Evolutionary conservation across 2,888 invertebrate species (phyloP).

Genomic region (Polymixis flavicincta): DNA sequence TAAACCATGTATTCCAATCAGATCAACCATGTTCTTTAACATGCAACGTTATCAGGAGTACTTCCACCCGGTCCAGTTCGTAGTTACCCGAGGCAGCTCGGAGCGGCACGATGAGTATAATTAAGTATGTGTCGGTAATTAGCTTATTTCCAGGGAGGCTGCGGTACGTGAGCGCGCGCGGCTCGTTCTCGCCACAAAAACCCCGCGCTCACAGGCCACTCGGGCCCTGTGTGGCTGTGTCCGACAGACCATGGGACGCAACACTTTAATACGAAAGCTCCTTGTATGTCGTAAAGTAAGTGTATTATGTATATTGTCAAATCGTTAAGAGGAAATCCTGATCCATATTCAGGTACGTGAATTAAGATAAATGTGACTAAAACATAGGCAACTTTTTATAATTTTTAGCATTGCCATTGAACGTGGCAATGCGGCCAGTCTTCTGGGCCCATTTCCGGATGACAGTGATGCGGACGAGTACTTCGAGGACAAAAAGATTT

Average conservation of each 20-base stretch:
- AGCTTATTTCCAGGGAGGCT: conserved; percentile 63
- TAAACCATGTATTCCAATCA: too few species aligned
- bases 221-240: neutral
- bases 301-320: neutral
- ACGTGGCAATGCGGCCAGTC: too few species aligned
- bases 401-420: too few species aligned
- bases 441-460: too few species aligned
- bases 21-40: neutral
- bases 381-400: neutral
- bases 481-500: too few species aligned
- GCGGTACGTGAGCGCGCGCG: conserved; percentile 43
- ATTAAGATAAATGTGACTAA: neutral
- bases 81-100: neutral
- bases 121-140: conserved; percentile 72
- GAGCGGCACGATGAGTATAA: conserved; percentile 54
- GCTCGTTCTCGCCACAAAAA: conserved; percentile 61
- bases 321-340: neutral
- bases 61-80: conserved; percentile 5
- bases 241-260: neutral
- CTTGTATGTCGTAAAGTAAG: conserved; percentile 2
- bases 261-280: conserved; percentile 5
- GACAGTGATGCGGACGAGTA: too few species aligned
- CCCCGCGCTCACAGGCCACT: conserved; percentile 57
- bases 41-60: neutral
- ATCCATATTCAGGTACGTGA: neutral